These are phyloP conservation scores for Calliscelio sp. DNA, from an alignment of 2,888 invertebrate species.

Conservation along the genomic window DNA sequence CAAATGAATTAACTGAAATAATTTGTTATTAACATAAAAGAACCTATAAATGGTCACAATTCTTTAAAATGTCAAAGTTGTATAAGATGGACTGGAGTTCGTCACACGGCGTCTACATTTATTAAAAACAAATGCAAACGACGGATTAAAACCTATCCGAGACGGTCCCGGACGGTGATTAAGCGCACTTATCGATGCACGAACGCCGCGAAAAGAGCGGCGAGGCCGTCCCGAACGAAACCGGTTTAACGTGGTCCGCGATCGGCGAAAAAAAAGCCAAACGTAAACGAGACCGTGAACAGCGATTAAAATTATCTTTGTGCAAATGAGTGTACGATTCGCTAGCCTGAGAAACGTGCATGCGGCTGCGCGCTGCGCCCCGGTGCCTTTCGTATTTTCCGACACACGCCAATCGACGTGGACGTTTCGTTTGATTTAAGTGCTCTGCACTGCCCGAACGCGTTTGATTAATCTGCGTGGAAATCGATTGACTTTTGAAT, in stretches of 20 bases:
- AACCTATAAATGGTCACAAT: too few relatives aligned
- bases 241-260: slow-evolving; percentile 67
- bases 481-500: slow-evolving; percentile 70
- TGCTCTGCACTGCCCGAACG: slow-evolving; percentile 21
- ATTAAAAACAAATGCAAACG: slow-evolving; percentile 61
- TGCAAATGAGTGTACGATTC: slow-evolving; percentile 71
- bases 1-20: too few relatives aligned
- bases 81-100: background rate
- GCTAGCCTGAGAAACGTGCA: slow-evolving; percentile 53
- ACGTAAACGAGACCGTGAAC: slow-evolving; percentile 69
- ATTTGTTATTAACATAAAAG: too few relatives aligned
- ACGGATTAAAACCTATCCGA: slow-evolving; percentile 60
- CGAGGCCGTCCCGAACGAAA: slow-evolving; percentile 60
- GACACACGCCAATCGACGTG: slow-evolving; percentile 65
- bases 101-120: slow-evolving; percentile 36
- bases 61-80: too few relatives aligned
- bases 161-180: slow-evolving; percentile 62
- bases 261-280: slow-evolving; percentile 51
- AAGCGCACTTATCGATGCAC: slow-evolving; percentile 68
- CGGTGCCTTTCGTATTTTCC: slow-evolving; percentile 60
- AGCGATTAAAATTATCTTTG: slow-evolving; percentile 72
- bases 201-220: slow-evolving; percentile 63
- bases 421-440: slow-evolving; percentile 61
- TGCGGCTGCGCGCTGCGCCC: slow-evolving; percentile 18
- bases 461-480: slow-evolving; percentile 65